phyloP scores from a whole-genome alignment of 2,797 vertebrate species.

The Varecia variegata region DNA sequence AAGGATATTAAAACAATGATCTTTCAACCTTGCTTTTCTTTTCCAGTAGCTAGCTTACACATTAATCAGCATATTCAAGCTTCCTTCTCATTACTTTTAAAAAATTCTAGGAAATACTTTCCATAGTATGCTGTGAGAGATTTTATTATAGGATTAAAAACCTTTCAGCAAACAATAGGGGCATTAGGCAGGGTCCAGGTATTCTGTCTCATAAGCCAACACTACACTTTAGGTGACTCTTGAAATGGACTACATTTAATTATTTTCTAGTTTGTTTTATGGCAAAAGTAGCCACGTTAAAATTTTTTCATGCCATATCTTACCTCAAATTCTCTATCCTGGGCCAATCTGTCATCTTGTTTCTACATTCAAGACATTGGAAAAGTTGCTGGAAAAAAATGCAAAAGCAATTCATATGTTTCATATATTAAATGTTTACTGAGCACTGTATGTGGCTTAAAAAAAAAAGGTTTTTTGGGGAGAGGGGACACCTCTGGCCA shows the following conservation, averaged over 20 bases:
- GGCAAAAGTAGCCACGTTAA: not conserved
- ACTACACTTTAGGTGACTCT: slow-evolving; percentile 10
- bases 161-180: slow-evolving; percentile 27
- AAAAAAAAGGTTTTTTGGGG: not conserved
- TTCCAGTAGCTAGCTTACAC: slow-evolving; percentile 41
- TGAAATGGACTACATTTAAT: not conserved
- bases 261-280: slow-evolving; percentile 10
- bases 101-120: slow-evolving; percentile 73
- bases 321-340: slow-evolving; percentile 2
- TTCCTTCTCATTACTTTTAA: slow-evolving; percentile 62
- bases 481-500: not conserved
- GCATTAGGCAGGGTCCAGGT: not conserved
- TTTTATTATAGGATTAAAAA: slow-evolving; percentile 58
- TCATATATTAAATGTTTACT: not conserved
- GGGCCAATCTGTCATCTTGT: not conserved
- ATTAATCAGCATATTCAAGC: slow-evolving; percentile 63
- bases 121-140: slow-evolving; percentile 19
- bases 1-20: slow-evolving; percentile 69
- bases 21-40: slow-evolving; percentile 54
- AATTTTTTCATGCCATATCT: not conserved
- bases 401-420: not conserved
- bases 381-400: not conserved
- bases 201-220: not conserved
- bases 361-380: not conserved
- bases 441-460: not conserved